These are phyloP conservation scores for Halictus ligatus DNA, from an alignment of 2,888 invertebrate species.

Conservation along the genomic window DNA sequence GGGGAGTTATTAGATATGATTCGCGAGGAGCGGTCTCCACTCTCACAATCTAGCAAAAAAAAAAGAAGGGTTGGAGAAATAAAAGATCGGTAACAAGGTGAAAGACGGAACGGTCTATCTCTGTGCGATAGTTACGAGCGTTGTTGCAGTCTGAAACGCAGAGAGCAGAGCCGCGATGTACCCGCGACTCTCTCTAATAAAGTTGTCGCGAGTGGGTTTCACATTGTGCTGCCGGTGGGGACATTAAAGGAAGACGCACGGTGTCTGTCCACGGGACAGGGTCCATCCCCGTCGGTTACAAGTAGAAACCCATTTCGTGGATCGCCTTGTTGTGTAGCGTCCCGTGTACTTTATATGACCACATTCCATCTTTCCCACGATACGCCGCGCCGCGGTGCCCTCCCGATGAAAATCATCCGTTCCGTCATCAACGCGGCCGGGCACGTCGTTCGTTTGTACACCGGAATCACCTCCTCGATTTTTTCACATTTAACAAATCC, in stretches of 20 bases:
- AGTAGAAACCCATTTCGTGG: slow-evolving; percentile 74
- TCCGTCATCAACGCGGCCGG: background rate
- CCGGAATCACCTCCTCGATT: background rate
- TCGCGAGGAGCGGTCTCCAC: background rate
- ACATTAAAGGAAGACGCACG: slow-evolving; percentile 60
- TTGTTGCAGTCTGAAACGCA: slow-evolving; percentile 60
- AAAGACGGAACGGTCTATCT: slow-evolving; percentile 49
- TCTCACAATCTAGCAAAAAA: background rate
- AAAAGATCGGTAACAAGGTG: slow-evolving; percentile 63
- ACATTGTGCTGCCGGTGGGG: slow-evolving; percentile 65
- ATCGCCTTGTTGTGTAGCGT: slow-evolving; percentile 74
- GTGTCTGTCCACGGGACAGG: slow-evolving; percentile 53
- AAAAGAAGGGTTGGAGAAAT: background rate
- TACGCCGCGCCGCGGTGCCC: background rate
- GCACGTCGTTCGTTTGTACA: background rate
- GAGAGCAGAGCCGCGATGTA: slow-evolving; percentile 39
- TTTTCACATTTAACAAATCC: background rate
- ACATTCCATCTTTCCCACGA: slow-evolving; percentile 12
- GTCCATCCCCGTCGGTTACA: slow-evolving; percentile 65
- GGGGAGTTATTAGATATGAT: slow-evolving; percentile 20
- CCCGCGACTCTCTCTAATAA: slow-evolving; percentile 73
- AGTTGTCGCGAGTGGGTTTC: slow-evolving; percentile 76
- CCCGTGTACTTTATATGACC: slow-evolving; percentile 58
- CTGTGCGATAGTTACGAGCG: slow-evolving; percentile 47
- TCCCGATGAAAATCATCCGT: background rate